A percentile compares a stretch with the other conserved stretches of the same genome.
Conservation (phyloP, 2,113 vertebrate genomes). For the Turdus rufiventris region DNA sequence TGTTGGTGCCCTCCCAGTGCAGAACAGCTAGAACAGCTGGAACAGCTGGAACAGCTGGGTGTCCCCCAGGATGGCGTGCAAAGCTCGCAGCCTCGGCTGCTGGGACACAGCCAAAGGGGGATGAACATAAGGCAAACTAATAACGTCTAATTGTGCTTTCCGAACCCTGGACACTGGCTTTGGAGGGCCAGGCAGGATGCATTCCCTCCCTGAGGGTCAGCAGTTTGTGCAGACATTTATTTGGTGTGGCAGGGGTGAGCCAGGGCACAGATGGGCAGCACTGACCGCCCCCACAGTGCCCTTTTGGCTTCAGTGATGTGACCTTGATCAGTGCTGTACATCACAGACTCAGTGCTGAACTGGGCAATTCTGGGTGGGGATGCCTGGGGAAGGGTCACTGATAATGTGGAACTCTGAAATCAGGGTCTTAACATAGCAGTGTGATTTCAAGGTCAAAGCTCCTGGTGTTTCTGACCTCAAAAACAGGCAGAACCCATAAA, state of each 20-base stretch:
- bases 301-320: accelerated
- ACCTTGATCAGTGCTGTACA: accelerated
- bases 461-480: background rate
- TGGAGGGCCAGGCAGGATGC: background rate
- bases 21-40: background rate
- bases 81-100: background rate
- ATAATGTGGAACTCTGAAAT: background rate
- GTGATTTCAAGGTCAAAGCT: background rate
- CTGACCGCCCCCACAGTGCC: accelerated
- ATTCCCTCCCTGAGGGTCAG: background rate
- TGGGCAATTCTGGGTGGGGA: accelerated
- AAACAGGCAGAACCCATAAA: background rate
- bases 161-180: background rate
- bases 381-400: background rate
- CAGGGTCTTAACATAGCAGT: accelerated
- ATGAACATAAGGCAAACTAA: background rate
- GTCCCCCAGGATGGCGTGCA: background rate
- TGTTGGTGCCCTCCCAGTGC: background rate
- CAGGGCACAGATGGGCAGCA: background rate
- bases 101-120: background rate
- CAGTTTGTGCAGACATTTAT: background rate
- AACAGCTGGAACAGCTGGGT: background rate
- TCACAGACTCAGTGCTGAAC: background rate
- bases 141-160: background rate
- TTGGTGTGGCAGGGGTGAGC: background rate